Evolutionary conservation across 2,113 vertebrate genomes (phyloP), one percentile per base, ranked within the genome.

Genomic region (Nothoprocta pentlandii): DNA sequence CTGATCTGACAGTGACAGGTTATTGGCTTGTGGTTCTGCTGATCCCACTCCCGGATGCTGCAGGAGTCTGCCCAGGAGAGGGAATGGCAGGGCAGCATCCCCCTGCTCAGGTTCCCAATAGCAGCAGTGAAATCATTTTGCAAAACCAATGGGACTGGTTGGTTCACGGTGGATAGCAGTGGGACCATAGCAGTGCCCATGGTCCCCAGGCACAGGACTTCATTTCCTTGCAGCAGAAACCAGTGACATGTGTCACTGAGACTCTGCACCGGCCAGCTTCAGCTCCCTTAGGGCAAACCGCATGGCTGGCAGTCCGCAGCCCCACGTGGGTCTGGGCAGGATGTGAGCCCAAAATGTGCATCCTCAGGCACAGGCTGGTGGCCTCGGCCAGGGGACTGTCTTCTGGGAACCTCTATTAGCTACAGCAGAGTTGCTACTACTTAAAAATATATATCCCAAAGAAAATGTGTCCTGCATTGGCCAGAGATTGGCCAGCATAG

Each of bases 281-380:
- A 23, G 21, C 19, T 87, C 44, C 28, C 30, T 30, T 28, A 10
- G 4, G 6, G 5, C 3, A 2, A 58, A 36, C 42, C 1, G 0
- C 1, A 1, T 53, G 32, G 69, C 62, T n/a, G 1, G 0, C 16
- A 41, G 19, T 7, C 21, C 2, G 26, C 49, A 59, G 32, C 8
- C 7, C 4, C 8, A 39, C 53, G 21, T 10, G 81, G 6, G 12
- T 23, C 28, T 46, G 62, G 22, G 53, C 53, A 73, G 25, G 21
- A 63, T 28, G 15, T 5, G 4, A 81, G 42, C 22, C 44, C 54
- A 73, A 36, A 82, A 80, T 8, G 4, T 32, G 23, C 32, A 21
- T 34, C 32, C 32, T 26, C 54, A 91, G 30, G 20, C 5, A 6
- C 17, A 39, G 63, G 22, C 12, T 67, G 41, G 16, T 23, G 19